These are phyloP conservation scores for Anhinga rufa DNA, from an alignment of 2,113 vertebrate genomes.

Conservation along the genomic window DNA sequence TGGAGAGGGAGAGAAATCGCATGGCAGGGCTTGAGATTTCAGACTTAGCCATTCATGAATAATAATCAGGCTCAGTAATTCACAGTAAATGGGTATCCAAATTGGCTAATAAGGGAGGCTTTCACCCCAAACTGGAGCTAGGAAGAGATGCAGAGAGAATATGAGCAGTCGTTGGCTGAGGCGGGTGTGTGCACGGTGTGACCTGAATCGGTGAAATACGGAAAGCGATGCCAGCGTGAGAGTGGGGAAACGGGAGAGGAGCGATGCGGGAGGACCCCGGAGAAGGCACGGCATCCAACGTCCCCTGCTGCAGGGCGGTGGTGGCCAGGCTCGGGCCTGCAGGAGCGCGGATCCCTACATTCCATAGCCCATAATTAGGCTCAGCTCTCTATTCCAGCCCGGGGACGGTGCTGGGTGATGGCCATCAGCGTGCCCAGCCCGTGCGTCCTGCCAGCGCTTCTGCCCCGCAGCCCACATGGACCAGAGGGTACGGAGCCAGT, in stretches of 20 bases:
- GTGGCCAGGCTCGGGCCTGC: neutral
- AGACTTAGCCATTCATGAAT: constrained; percentile 69
- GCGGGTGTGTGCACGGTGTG: constrained; percentile 26
- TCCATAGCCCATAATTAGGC: neutral
- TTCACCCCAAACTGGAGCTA: constrained; percentile 72
- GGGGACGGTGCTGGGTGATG: neutral
- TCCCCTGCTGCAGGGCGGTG: neutral
- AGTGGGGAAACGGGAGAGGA: neutral
- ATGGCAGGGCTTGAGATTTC: constrained; percentile 58
- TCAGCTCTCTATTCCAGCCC: neutral
- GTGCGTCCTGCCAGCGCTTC: rapidly evolving
- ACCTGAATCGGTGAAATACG: neutral
- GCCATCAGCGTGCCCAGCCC: rapidly evolving
- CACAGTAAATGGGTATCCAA: constrained; percentile 74
- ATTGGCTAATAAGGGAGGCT: constrained; percentile 76
- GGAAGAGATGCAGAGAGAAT: constrained; percentile 33
- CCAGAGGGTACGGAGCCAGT: rapidly evolving
- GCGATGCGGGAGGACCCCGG: neutral
- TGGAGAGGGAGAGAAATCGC: constrained; percentile 26
- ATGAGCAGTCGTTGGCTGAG: neutral
- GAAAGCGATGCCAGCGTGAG: neutral
- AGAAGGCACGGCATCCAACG: neutral
- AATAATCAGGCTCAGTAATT: constrained; percentile 76
- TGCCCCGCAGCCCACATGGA: rapidly evolving
- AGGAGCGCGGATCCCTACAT: rapidly evolving